Base-by-base conservation (phyloP, 2,113 vertebrate species). In the Urocitellus parryii region DNA sequence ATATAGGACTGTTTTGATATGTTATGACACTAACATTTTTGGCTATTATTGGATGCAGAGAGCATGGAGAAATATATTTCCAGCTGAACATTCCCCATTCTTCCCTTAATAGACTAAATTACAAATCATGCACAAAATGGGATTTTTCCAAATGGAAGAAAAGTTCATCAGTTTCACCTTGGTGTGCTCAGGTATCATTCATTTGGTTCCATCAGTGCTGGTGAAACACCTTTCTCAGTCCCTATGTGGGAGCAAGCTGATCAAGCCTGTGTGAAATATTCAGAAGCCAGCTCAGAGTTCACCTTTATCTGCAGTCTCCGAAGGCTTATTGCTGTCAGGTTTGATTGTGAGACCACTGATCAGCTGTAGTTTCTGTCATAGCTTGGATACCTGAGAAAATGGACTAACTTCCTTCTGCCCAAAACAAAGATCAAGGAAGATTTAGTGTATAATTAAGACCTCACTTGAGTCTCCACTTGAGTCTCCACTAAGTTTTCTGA, bases 331-430 rank as follows among this genome's bases (percentile, higher is more conserved):
- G 91, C 96, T 98, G 94, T 98, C 98, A 11, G 98, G 95, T 84
- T 98, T 98, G 97, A 94, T 11, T 93, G 98, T 91, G 82, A 99
- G 97, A 95, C 97, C 98, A 72, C 37, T 98, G 32, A 99, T 98
- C 70, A 98, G 53, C 96, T 99, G 98, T 84, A 99, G 98, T 61
- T 98, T 98, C 93, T 99, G 98, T 96, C 58, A 98, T 67, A 99
- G 94, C 86, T 98, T 98, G 78, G 96, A 98, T 94, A 98, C 48
- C 97, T 98, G 98, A 98, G 98, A 96, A 96, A 98, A 98, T 89
- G 96, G 97, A 88, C 84, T 96, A 97, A 29, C 98, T 96, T 88
- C 91, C 97, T 98, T 98, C 99, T 99, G 96, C 39, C 74, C 14
- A 97, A 13, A 63, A 95, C n/a, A 53, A 97, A 97, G 6, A 93